A percentile compares a stretch with the other conserved stretches of the same genome.
Evolutionary conservation across 2,797 vertebrate genomes (phyloP).

Genomic region (Phyllotis vaccarum): DNA sequence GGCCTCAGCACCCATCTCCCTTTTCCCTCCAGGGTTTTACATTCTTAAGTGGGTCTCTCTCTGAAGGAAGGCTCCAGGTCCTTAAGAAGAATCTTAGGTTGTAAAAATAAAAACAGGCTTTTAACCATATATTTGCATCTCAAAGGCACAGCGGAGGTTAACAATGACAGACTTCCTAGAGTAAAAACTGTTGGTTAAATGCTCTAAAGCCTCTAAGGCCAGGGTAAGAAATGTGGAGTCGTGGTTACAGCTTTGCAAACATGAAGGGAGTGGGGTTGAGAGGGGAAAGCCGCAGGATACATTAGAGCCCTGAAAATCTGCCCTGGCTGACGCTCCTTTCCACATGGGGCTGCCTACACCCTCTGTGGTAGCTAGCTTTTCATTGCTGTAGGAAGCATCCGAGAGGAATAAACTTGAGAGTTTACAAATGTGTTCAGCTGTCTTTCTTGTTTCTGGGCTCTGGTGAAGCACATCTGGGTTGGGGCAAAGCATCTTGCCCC

Average conservation of each 20-base stretch:
- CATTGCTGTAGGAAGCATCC: not conserved
- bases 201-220: not conserved
- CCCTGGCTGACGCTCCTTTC: not conserved
- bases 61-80: not conserved
- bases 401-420: not conserved
- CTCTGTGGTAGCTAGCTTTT: not conserved
- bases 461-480: not conserved
- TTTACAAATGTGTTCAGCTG: not conserved
- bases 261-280: not conserved
- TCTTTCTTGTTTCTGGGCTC: not conserved
- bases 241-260: not conserved
- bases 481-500: not conserved
- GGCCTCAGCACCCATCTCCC: no score
- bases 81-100: not conserved
- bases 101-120: not conserved
- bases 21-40: not conserved
- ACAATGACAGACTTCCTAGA: not conserved
- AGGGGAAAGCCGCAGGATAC: not conserved
- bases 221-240: not conserved
- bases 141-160: not conserved
- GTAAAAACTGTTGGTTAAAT: not conserved
- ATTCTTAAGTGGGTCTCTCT: not conserved
- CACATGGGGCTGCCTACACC: not conserved
- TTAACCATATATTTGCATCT: not conserved
- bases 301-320: not conserved